phyloP scores from a whole-genome alignment of 2,113 vertebrate species.

The Oplegnathus fasciatus region DNA sequence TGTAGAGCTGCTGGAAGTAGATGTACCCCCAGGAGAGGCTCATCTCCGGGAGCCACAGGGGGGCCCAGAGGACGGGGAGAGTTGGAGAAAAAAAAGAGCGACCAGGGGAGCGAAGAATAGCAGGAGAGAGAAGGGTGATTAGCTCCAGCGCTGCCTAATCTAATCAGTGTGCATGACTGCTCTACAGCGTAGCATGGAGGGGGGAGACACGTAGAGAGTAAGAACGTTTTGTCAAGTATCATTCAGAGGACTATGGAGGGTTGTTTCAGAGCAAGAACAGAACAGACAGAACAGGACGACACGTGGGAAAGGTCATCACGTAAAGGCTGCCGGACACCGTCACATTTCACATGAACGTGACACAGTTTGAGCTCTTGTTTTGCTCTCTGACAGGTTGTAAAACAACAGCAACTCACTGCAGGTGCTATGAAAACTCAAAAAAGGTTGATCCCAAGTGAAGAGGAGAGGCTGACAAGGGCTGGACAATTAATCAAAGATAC shows the following conservation, averaged over 20 bases:
- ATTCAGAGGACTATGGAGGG: background rate
- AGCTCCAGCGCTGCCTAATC: slow-evolving; percentile 74
- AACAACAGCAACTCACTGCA: background rate
- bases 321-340: background rate
- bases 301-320: background rate
- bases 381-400: background rate
- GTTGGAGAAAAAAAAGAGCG: slow-evolving; percentile 31
- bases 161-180: slow-evolving; percentile 80
- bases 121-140: slow-evolving; percentile 57
- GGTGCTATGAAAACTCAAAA: background rate
- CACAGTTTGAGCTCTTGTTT: background rate
- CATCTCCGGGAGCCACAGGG: slow-evolving; percentile 48
- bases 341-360: slow-evolving; percentile 30
- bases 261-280: background rate
- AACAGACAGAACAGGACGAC: background rate
- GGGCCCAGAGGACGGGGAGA: slow-evolving; percentile 1
- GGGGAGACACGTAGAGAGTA: background rate
- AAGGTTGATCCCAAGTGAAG: too few relatives aligned
- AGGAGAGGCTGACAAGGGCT: background rate
- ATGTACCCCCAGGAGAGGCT: slow-evolving; percentile 60
- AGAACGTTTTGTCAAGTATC: slow-evolving; percentile 6
- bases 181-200: slow-evolving; percentile 22
- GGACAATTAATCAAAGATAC: too few relatives aligned
- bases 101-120: slow-evolving; percentile 37
- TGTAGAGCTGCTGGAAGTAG: slow-evolving; percentile 49